These are phyloP conservation scores for Macrosoma leucophasiata DNA, from an alignment of 2,888 invertebrate species.

Conservation along the genomic window DNA sequence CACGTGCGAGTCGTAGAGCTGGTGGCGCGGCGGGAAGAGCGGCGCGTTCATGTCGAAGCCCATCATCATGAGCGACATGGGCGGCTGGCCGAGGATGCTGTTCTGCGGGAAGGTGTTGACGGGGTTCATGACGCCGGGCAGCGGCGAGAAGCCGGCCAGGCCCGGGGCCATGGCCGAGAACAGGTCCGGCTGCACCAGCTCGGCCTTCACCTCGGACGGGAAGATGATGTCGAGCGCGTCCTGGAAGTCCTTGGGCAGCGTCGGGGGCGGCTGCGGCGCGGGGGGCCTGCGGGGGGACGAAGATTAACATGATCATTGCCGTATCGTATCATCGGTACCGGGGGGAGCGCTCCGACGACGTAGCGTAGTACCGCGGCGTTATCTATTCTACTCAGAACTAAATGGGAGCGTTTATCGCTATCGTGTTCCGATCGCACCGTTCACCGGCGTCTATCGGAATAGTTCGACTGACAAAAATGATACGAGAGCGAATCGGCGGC, in stretches of 20 bases:
- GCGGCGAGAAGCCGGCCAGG: slow-evolving; percentile 29
- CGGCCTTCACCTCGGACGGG: slow-evolving; percentile 55
- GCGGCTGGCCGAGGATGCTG: slow-evolving; percentile 28
- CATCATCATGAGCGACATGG: slow-evolving; percentile 46
- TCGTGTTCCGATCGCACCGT: no score
- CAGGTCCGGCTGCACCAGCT: slow-evolving; percentile 27
- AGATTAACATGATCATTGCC: no score
- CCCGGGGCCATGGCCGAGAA: slow-evolving; percentile 31
- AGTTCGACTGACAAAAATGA: no score
- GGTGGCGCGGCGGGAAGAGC: slow-evolving; percentile 44
- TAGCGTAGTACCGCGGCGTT: slow-evolving; percentile 15
- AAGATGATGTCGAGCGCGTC: slow-evolving; percentile 81
- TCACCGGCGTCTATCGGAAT: no score
- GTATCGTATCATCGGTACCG: background rate
- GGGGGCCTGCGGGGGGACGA: slow-evolving; percentile 14
- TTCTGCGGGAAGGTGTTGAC: slow-evolving; percentile 28
- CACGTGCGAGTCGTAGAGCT: slow-evolving; percentile 59
- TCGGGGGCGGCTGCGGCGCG: slow-evolving; percentile 26
- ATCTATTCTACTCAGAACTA: no score
- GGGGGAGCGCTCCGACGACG: slow-evolving; percentile 10
- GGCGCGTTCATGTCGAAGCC: slow-evolving; percentile 52
- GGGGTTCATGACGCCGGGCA: slow-evolving; percentile 34
- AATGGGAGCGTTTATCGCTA: no score
- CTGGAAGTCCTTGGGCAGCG: slow-evolving; percentile 78
- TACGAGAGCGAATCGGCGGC: no score